A percentile compares a stretch with the other conserved stretches of the same genome.
Conservation (phyloP, 2,888 invertebrate species). For the Tyria jacobaeae region DNA sequence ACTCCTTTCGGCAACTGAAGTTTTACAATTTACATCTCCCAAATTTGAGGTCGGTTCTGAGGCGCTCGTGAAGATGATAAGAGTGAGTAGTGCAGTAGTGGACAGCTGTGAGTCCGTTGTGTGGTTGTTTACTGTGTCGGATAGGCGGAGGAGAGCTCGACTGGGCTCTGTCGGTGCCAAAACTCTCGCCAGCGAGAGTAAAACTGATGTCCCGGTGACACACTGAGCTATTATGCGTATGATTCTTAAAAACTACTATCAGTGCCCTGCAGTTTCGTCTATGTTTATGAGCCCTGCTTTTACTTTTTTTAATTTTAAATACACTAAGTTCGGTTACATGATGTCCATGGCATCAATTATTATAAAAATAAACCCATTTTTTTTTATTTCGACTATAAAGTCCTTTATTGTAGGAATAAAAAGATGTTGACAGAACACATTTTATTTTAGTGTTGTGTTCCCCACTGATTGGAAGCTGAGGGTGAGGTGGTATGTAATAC, state of each 20-base stretch:
- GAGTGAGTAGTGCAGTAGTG: neutral
- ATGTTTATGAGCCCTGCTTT: too few relatives aligned
- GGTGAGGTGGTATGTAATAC: too few relatives aligned
- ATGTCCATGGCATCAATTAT: too few relatives aligned
- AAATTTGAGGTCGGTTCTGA: neutral
- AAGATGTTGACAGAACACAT: too few relatives aligned
- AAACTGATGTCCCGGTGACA: conserved; percentile 28
- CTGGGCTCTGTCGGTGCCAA: conserved; percentile 46
- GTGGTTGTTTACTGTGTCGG: conserved; percentile 4
- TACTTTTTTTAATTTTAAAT: too few relatives aligned
- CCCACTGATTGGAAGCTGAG: too few relatives aligned
- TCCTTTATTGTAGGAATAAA: too few relatives aligned
- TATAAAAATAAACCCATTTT: too few relatives aligned
- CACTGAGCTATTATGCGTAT: conserved; percentile 30
- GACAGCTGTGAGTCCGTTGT: neutral
- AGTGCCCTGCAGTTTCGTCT: neutral
- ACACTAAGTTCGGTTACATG: too few relatives aligned
- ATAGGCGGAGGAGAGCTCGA: conserved; percentile 23
- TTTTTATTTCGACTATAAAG: too few relatives aligned
- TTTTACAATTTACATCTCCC: conserved; percentile 7
- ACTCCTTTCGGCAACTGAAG: neutral
- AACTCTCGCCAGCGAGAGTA: conserved; percentile 59
- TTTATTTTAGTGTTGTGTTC: too few relatives aligned
- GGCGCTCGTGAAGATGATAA: neutral
- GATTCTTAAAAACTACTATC: neutral